Conservation (phyloP, 2,797 vertebrate species). For the Yasuhikotakia modesta region DNA sequence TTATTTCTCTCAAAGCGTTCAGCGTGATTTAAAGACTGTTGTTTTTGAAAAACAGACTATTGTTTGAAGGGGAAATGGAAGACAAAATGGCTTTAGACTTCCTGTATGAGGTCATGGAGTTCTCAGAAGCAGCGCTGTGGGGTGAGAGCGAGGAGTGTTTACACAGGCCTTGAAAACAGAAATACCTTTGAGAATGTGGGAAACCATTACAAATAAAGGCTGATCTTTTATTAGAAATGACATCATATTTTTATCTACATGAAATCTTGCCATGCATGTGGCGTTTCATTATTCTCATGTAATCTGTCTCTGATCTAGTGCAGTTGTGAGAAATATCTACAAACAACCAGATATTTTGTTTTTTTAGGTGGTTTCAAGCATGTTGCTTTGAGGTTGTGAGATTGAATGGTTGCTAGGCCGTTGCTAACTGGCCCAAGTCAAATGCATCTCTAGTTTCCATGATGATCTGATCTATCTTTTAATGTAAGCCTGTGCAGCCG, state of each 20-base stretch:
- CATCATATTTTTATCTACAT: conserved; percentile 65
- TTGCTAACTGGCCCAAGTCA: too few species aligned
- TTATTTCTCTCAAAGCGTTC: not conserved
- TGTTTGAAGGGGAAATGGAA: conserved; percentile 76
- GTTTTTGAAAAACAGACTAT: conserved; percentile 70
- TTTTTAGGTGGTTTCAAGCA: too few species aligned
- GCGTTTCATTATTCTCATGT: conserved; percentile 52
- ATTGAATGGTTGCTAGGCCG: too few species aligned
- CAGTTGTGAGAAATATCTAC: not conserved
- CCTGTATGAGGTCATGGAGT: conserved; percentile 78
- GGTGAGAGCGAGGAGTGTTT: conserved; percentile 69
- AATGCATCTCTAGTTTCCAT: too few species aligned
- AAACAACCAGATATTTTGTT: not conserved
- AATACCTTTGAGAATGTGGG: conserved; percentile 69
- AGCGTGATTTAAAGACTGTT: not conserved
- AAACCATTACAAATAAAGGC: conserved; percentile 72
- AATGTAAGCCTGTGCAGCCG: not conserved
- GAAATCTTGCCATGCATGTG: conserved; percentile 60
- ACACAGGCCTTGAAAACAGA: conserved; percentile 71
- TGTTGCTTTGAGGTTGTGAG: too few species aligned
- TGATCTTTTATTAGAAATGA: conserved; percentile 68
- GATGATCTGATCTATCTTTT: too few species aligned
- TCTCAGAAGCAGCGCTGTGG: conserved; percentile 61
- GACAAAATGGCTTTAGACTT: conserved; percentile 78
- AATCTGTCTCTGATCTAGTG: conserved; percentile 3